Conservation (phyloP, 2,797 vertebrate species). For the Danio tinwini region DNA sequence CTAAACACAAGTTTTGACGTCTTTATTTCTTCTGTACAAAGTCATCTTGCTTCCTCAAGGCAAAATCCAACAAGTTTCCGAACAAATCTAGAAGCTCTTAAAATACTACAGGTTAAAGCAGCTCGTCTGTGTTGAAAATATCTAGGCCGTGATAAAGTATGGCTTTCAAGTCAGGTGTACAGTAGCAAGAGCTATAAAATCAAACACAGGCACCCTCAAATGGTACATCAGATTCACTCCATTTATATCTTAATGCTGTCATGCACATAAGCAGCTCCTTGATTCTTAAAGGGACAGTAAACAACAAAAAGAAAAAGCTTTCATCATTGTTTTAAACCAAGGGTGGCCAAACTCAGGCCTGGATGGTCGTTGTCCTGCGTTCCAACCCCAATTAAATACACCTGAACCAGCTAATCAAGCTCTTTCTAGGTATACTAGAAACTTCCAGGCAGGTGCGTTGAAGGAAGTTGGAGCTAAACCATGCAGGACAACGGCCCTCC, state of each 20-base stretch:
- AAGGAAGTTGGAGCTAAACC: no score
- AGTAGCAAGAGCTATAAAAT: background rate
- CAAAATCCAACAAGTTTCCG: background rate
- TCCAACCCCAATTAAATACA: no score
- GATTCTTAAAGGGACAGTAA: constrained; percentile 1
- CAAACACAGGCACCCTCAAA: constrained; percentile 16
- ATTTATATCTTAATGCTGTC: constrained; percentile 9
- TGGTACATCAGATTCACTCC: background rate
- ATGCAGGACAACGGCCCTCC: no score
- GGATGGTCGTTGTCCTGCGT: no score
- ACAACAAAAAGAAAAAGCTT: background rate
- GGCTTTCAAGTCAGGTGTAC: constrained; percentile 34
- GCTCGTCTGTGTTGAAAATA: constrained; percentile 10
- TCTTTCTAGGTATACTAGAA: no score
- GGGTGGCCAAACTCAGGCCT: no score
- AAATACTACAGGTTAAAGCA: constrained; percentile 28
- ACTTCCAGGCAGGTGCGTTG: no score
- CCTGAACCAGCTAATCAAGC: no score
- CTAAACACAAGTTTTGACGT: background rate
- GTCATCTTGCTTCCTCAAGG: background rate
- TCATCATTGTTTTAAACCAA: no score
- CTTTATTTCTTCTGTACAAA: background rate
- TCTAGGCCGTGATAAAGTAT: constrained; percentile 26
- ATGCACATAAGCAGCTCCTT: constrained; percentile 1
- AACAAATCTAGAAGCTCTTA: background rate